These are phyloP conservation scores for Dorcus hopei DNA, from an alignment of 2,888 invertebrate genomes.

Conservation along the genomic window DNA sequence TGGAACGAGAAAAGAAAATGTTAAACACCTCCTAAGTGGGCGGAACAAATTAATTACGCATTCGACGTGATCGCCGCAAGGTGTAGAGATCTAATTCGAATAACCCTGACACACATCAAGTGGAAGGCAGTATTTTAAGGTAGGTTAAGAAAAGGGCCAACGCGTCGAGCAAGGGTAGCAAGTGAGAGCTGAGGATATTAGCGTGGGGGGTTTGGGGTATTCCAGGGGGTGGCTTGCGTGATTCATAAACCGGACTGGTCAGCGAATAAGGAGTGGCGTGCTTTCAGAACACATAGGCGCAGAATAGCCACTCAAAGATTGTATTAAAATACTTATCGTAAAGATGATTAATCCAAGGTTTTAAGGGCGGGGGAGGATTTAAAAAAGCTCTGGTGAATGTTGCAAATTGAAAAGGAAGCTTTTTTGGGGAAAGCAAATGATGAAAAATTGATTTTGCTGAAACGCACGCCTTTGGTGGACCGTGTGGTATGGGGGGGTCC, in stretches of 20 bases:
- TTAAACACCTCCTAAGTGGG: too few species aligned
- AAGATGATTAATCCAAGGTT: too few species aligned
- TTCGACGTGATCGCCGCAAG: not conserved
- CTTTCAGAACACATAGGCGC: constrained; percentile 42
- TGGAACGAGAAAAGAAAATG: too few species aligned
- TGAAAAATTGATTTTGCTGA: too few species aligned
- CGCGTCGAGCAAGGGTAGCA: constrained; percentile 2
- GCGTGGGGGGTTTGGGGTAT: constrained; percentile 33
- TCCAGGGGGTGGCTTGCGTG: constrained; percentile 39
- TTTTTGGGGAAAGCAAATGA: too few species aligned
- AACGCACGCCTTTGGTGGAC: too few species aligned
- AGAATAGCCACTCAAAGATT: constrained; percentile 7
- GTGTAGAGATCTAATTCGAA: constrained; percentile 7
- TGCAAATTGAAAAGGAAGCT: too few species aligned
- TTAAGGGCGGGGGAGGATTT: too few species aligned
- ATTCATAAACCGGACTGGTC: constrained; percentile 40
- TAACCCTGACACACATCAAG: constrained; percentile 22
- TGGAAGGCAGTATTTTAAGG: constrained; percentile 11
- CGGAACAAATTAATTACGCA: too few species aligned
- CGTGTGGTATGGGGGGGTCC: too few species aligned
- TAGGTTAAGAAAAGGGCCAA: constrained; percentile 23
- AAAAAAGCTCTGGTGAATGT: too few species aligned
- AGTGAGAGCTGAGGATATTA: constrained; percentile 12
- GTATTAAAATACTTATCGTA: too few species aligned
- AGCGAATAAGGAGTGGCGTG: constrained; percentile 49